Conservation (phyloP, 2,888 invertebrate species). For the Agrypnus murinus region DNA sequence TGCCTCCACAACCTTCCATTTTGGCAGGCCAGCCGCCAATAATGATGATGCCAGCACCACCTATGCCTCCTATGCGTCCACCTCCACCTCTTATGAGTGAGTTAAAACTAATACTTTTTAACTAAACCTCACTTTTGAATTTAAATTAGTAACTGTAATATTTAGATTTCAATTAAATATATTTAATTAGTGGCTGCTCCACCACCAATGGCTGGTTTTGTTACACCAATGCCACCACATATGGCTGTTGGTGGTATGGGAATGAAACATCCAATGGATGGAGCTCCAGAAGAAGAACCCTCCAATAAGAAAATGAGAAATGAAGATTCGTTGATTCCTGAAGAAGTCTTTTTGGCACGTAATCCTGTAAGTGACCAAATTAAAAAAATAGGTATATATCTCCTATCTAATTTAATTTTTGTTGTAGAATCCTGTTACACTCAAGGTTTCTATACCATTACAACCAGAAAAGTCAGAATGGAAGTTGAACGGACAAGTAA, state of each 20-base stretch:
- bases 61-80: slow-evolving; percentile 75
- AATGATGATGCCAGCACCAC: slow-evolving; percentile 78
- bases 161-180: too few relatives aligned
- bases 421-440: slow-evolving; percentile 81
- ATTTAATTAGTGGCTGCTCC: slow-evolving; percentile 69
- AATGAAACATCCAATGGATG: slow-evolving; percentile 73
- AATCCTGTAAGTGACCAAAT: slow-evolving; percentile 73
- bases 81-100: slow-evolving; percentile 77
- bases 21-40: slow-evolving; percentile 73
- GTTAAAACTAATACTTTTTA: too few relatives aligned
- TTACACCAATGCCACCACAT: slow-evolving; percentile 67
- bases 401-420: neutral
- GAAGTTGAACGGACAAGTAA: slow-evolving; percentile 93
- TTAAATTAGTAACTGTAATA: too few relatives aligned
- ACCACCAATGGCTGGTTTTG: slow-evolving; percentile 72
- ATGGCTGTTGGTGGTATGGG: slow-evolving; percentile 68
- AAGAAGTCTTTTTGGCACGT: slow-evolving; percentile 84
- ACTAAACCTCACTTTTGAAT: slow-evolving; percentile 41
- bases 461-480: slow-evolving; percentile 94
- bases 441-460: slow-evolving; percentile 88
- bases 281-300: slow-evolving; percentile 85
- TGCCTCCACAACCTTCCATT: slow-evolving; percentile 73
- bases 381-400: neutral
- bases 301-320: slow-evolving; percentile 90
- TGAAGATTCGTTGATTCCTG: slow-evolving; percentile 95